Evolutionary conservation across 2,113 vertebrate species (phyloP).

Genomic region (Carlito syrichta): DNA sequence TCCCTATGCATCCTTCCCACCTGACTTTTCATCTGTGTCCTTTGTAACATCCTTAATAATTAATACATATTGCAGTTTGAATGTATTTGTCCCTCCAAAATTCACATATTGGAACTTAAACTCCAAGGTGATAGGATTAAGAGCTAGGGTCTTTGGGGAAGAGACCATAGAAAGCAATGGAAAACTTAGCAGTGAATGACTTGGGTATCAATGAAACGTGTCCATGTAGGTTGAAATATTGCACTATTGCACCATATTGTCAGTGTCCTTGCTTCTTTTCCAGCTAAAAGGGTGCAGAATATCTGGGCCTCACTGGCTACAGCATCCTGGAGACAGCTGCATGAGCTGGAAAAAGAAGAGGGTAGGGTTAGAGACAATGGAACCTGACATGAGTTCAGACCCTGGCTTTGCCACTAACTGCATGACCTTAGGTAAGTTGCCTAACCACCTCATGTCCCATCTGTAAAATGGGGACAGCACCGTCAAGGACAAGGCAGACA

Average conservation of each 20-base stretch:
- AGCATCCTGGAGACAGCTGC: neutral
- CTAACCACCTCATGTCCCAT: neutral
- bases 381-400: neutral
- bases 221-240: neutral
- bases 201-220: neutral
- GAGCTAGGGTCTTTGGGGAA: neutral
- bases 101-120: neutral
- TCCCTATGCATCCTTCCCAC: neutral
- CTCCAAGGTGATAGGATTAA: neutral
- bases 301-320: neutral
- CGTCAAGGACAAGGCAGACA: neutral
- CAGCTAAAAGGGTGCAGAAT: neutral
- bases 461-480: neutral
- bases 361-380: neutral
- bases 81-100: neutral
- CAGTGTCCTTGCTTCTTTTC: neutral
- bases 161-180: neutral
- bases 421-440: neutral
- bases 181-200: neutral
- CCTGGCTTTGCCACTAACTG: neutral
- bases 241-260: neutral
- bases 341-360: neutral
- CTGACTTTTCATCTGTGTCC: neutral
- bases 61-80: neutral
- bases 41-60: neutral